Conservation (phyloP, 2,113 vertebrate genomes). For the Rhynchopsitta pachyrhyncha region DNA sequence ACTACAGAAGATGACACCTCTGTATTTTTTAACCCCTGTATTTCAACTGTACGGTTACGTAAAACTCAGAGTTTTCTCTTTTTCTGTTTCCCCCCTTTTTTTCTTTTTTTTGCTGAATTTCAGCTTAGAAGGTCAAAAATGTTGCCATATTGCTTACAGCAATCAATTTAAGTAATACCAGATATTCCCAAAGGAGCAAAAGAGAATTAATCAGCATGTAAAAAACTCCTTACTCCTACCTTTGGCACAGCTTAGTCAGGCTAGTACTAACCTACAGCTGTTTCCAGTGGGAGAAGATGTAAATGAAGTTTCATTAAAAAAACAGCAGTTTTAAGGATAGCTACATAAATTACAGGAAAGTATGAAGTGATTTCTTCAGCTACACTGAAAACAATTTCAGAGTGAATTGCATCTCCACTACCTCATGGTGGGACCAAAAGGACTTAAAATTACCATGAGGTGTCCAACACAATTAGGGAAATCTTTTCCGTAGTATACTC, state of each 20-base stretch:
- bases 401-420: background rate
- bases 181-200: conserved; percentile 66
- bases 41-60: conserved; percentile 6
- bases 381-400: background rate
- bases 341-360: conserved; percentile 47
- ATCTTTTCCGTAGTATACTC: background rate
- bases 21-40: background rate
- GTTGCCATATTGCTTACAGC: conserved; percentile 71
- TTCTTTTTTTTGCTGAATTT: conserved; percentile 38
- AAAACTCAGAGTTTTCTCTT: background rate
- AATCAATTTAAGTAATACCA: conserved; percentile 74
- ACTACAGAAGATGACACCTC: background rate
- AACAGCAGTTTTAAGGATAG: conserved; percentile 56
- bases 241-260: conserved; percentile 73
- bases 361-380: conserved; percentile 14
- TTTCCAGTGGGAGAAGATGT: conserved; percentile 68
- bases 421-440: background rate
- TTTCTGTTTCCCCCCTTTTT: background rate
- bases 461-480: background rate
- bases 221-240: conserved; percentile 72
- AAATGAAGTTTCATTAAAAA: conserved; percentile 69
- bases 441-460: background rate
- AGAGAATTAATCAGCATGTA: conserved; percentile 73
- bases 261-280: conserved; percentile 73
- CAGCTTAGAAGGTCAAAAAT: conserved; percentile 70